phyloP scores from a whole-genome alignment of 2,797 vertebrate genomes.

The Argentina silus region DNA sequence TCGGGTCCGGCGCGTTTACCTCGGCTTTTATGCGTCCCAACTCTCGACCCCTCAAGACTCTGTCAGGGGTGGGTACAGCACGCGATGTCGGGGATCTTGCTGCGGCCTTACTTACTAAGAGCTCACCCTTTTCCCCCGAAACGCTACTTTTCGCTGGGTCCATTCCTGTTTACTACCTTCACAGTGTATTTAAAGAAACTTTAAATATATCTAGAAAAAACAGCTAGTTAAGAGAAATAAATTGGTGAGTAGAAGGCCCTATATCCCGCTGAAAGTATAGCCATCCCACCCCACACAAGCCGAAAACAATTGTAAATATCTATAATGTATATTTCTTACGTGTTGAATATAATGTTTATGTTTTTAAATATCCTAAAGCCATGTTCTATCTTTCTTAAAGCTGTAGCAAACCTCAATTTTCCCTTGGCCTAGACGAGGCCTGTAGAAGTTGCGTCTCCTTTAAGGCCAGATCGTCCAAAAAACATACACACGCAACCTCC shows the following conservation, averaged over 20 bases:
- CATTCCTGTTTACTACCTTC: conserved; percentile 13
- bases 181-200: neutral
- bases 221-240: neutral
- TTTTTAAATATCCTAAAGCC: conserved; percentile 19
- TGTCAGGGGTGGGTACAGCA: conserved; percentile 27
- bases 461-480: conserved; percentile 34
- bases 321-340: conserved; percentile 10
- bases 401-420: conserved; percentile 49
- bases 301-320: neutral
- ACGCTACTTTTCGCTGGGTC: conserved; percentile 17
- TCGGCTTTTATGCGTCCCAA: neutral
- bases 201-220: neutral
- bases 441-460: conserved; percentile 52
- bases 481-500: conserved; percentile 1
- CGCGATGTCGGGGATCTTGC: conserved; percentile 41
- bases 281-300: neutral
- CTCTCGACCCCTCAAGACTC: conserved; percentile 14
- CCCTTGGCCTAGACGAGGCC: conserved; percentile 12
- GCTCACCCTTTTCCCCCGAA: neutral
- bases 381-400: conserved; percentile 57
- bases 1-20: neutral
- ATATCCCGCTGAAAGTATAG: conserved; percentile 7
- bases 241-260: conserved; percentile 23
- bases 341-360: conserved; percentile 15
- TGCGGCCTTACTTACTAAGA: conserved; percentile 26